Percentiles rank a stretch among this genome's conserved stretches.
These are phyloP conservation scores for Erebia epiphron DNA, from an alignment of 2,888 invertebrate genomes.

Conservation along the genomic window DNA sequence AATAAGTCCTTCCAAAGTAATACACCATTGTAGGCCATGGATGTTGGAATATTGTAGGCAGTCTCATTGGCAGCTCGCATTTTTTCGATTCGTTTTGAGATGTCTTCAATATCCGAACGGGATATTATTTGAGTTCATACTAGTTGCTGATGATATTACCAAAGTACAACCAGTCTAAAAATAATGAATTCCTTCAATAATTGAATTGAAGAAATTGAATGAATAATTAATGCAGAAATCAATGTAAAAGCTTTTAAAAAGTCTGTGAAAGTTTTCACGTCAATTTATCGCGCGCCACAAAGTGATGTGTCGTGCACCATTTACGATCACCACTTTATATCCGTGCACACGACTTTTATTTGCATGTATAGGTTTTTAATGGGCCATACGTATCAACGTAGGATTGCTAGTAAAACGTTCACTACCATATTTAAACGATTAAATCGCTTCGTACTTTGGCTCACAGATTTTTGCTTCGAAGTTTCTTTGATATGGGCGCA, in stretches of 20 bases:
- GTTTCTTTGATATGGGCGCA: neutral
- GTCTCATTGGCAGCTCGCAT: no score
- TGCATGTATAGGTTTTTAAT: slow-evolving; percentile 73
- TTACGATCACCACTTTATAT: slow-evolving; percentile 69
- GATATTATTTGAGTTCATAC: no score
- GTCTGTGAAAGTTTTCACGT: slow-evolving; percentile 55
- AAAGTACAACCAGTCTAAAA: no score
- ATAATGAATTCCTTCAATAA: no score
- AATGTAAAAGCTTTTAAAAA: neutral
- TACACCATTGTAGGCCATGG: no score
- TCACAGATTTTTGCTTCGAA: neutral
- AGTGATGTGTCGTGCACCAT: slow-evolving; percentile 65
- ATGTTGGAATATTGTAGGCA: no score
- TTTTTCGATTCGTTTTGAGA: no score
- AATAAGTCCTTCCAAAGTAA: no score
- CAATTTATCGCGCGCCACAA: slow-evolving; percentile 65
- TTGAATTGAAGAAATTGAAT: no score
- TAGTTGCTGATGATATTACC: no score
- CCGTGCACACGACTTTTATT: slow-evolving; percentile 71
- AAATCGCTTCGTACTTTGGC: neutral
- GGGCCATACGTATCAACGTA: slow-evolving; percentile 61
- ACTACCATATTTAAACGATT: slow-evolving; percentile 8
- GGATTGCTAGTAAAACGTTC: slow-evolving; percentile 53
- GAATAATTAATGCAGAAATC: neutral
- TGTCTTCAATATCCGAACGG: no score